phyloP scores from a whole-genome alignment of 2,113 vertebrate species.

The Ptilonorhynchus violaceus region DNA sequence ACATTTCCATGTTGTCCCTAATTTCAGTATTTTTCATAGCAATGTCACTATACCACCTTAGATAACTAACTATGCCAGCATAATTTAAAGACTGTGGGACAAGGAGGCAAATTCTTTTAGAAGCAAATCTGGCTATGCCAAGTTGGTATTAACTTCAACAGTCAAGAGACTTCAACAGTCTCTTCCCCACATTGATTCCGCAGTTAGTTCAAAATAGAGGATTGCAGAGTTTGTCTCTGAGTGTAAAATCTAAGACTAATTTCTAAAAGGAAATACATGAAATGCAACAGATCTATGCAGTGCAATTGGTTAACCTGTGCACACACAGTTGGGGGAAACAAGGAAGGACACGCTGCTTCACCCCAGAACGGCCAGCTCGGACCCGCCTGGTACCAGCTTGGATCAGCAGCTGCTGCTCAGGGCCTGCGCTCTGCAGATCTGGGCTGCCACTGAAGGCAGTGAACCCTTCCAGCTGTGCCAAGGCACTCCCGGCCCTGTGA shows the following conservation, averaged over 20 bases:
- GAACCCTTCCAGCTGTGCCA: background rate
- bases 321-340: background rate
- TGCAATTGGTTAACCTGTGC: background rate
- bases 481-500: background rate
- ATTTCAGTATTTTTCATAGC: background rate
- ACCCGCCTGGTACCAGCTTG: background rate
- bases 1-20: background rate
- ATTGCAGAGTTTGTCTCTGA: background rate
- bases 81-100: background rate
- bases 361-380: background rate
- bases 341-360: background rate
- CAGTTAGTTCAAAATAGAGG: background rate
- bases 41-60: background rate
- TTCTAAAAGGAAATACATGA: background rate
- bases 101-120: background rate
- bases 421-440: background rate
- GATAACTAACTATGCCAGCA: background rate
- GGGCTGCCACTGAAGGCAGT: background rate
- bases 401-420: background rate
- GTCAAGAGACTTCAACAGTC: background rate
- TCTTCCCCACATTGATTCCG: background rate
- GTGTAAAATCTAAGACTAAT: background rate
- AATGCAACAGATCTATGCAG: background rate
- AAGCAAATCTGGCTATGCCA: background rate
- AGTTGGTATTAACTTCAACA: background rate